Evolutionary conservation across 2,113 vertebrate genomes (phyloP), one percentile per base, ranked within the genome.

Genomic region (Odocoileus virginianus): DNA sequence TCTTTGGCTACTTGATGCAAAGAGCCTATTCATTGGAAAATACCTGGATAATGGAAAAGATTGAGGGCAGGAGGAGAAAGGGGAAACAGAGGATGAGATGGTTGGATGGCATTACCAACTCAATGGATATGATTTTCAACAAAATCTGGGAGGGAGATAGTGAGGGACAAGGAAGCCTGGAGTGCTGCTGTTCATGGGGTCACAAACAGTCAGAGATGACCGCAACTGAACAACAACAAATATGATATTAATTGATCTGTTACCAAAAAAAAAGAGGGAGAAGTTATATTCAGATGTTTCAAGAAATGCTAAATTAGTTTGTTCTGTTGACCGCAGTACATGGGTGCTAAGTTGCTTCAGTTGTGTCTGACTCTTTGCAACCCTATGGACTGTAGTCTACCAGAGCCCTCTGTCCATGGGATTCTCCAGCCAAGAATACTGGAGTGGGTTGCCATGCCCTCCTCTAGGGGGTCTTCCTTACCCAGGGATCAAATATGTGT

Each of bases 161-260:
- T 67, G 16, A 67, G 64, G 64, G 64, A 67, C 4, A 67, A 33
- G 33, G 64, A 67, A 67, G 64, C 64, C 33, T 67, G 33, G 33
- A 5, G 4, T 67, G 2, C 33, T 67, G 61, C 64, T 0, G 0
- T 5, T 67, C 33, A 5, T 57, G 3, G 21, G 8, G 33, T n/a
- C 33, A 67, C 16, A 19, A 19, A 67, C 33, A 67, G 30, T 64
- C 30, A 64, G 64, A n/a, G 33, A 67, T n/a, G 64, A 19, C 4
- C 0, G 0, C 64, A 67, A n/a, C 16, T 36, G 64, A 19, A 64
- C 33, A 64, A n/a, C 1, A 19, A 67, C 2, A 67, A 67, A 10
- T 17, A 27, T 13, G 6, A 45, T 84, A 36, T 50, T 94, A 92
- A 61, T 6, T 60, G 61, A 94, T 17, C 2, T 76, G 7, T 25